Evolutionary conservation across 2,888 invertebrate genomes (phyloP).

Genomic region (Celastrina argiolus): DNA sequence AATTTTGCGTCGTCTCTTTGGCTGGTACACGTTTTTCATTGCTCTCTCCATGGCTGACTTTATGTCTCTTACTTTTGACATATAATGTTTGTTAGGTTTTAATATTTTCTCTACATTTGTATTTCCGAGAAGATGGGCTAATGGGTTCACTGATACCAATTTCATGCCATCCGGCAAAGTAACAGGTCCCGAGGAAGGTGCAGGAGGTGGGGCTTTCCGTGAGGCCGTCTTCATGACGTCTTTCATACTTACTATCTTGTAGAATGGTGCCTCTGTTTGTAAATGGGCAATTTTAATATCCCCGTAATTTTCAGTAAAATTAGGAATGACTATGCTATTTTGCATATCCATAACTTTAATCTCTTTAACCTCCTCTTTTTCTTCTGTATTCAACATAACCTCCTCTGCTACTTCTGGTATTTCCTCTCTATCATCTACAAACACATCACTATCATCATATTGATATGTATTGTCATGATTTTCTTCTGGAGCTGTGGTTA

Average conservation of each 20-base stretch:
- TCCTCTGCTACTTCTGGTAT: slow-evolving; percentile 65
- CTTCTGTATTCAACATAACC: slow-evolving; percentile 46
- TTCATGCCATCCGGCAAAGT: slow-evolving; percentile 53
- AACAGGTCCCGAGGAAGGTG: slow-evolving; percentile 28
- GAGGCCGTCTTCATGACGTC: slow-evolving; percentile 37
- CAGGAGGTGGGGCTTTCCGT: neutral
- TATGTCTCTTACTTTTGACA: slow-evolving; percentile 44
- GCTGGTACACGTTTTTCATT: slow-evolving; percentile 30
- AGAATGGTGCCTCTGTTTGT: slow-evolving; percentile 55
- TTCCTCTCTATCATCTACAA: slow-evolving; percentile 32
- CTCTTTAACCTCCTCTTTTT: slow-evolving; percentile 38
- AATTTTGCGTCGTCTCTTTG: slow-evolving; percentile 17
- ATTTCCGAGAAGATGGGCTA: slow-evolving; percentile 56
- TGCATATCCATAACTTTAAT: slow-evolving; percentile 22
- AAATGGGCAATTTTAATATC: slow-evolving; percentile 56
- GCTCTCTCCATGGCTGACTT: slow-evolving; percentile 51
- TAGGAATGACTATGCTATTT: slow-evolving; percentile 48
- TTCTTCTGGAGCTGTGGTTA: neutral
- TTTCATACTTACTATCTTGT: slow-evolving; percentile 58
- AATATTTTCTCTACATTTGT: slow-evolving; percentile 42
- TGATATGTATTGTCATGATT: slow-evolving; percentile 25
- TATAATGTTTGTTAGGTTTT: slow-evolving; percentile 45
- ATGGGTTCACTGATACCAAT: slow-evolving; percentile 55
- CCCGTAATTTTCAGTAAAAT: slow-evolving; percentile 42
- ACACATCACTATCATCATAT: slow-evolving; percentile 33